A percentile compares a stretch with the other conserved stretches of the same genome.
phyloP scores from a whole-genome alignment of 2,888 invertebrate genomes.

The Mythimna vitellina region DNA sequence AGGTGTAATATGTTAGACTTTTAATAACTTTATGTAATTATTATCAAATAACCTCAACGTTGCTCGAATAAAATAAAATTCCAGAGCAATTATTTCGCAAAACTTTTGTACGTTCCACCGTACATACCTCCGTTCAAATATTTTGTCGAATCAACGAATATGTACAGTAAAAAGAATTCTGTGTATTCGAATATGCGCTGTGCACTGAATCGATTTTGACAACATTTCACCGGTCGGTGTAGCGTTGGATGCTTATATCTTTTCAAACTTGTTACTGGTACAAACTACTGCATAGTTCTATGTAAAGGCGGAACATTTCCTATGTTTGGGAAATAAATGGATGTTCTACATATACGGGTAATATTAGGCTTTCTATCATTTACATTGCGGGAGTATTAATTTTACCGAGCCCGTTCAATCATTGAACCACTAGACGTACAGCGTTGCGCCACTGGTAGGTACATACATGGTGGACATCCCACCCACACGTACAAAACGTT shows the following conservation, averaged over 20 bases:
- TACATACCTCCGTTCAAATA: conserved; percentile 10
- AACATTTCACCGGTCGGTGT: conserved; percentile 35
- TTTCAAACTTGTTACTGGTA: conserved; percentile 30
- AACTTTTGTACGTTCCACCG: conserved; percentile 8
- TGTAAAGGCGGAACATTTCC: conserved; percentile 1
- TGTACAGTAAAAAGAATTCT: conserved; percentile 51
- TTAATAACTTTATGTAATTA: no score
- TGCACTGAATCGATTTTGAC: conserved; percentile 55
- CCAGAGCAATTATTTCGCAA: conserved; percentile 16
- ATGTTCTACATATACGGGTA: not conserved
- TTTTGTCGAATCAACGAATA: conserved; percentile 39
- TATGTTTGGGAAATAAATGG: not conserved
- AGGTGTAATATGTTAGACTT: no score
- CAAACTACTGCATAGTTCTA: conserved; percentile 9
- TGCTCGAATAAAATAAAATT: not conserved
- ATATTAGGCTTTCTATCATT: no score
- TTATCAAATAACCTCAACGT: no score
- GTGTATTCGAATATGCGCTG: conserved; percentile 51
- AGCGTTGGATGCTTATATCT: conserved; percentile 34
- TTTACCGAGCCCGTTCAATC: no score
- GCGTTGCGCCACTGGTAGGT: no score
- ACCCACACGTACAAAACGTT: no score
- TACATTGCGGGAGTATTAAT: no score
- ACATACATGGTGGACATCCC: no score
- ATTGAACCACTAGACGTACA: no score